phyloP scores from a whole-genome alignment of 2,113 vertebrate genomes.

The Pongo abelii region DNA sequence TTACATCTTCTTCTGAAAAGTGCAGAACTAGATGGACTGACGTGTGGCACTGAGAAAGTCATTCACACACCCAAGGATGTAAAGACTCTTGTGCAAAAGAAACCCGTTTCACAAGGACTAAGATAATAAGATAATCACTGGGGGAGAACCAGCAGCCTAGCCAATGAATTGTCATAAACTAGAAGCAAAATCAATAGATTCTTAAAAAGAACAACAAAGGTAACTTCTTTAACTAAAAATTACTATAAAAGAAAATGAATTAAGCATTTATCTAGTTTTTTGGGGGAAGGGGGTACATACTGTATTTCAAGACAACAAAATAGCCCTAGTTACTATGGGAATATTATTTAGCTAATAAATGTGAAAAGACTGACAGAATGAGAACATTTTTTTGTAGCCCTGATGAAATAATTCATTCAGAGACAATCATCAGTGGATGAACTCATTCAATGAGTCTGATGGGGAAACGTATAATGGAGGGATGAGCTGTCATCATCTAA shows the following conservation, averaged over 20 bases:
- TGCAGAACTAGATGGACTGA: background rate
- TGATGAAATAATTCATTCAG: slow-evolving; percentile 22
- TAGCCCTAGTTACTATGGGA: background rate
- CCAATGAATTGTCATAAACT: background rate
- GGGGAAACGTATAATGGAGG: background rate
- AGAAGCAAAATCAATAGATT: background rate
- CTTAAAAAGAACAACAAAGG: slow-evolving; percentile 31
- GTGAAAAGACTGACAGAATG: slow-evolving; percentile 32
- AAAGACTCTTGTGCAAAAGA: background rate
- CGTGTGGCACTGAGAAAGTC: background rate
- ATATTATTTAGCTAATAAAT: slow-evolving; percentile 41
- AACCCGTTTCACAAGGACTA: background rate
- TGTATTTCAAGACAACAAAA: slow-evolving; percentile 49
- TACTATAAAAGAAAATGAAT: slow-evolving; percentile 46
- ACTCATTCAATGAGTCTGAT: background rate
- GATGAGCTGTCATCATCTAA: background rate
- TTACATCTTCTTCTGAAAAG: background rate
- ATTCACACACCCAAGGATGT: background rate
- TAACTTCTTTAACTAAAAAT: slow-evolving; percentile 43
- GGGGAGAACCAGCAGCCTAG: background rate
- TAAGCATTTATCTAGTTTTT: slow-evolving; percentile 43
- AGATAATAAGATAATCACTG: background rate
- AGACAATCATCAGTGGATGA: slow-evolving; percentile 20
- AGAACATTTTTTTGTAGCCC: background rate
- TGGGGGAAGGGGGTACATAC: background rate